These are phyloP conservation scores for Gerris lacustris DNA, from an alignment of 2,888 invertebrate species.

Conservation along the genomic window DNA sequence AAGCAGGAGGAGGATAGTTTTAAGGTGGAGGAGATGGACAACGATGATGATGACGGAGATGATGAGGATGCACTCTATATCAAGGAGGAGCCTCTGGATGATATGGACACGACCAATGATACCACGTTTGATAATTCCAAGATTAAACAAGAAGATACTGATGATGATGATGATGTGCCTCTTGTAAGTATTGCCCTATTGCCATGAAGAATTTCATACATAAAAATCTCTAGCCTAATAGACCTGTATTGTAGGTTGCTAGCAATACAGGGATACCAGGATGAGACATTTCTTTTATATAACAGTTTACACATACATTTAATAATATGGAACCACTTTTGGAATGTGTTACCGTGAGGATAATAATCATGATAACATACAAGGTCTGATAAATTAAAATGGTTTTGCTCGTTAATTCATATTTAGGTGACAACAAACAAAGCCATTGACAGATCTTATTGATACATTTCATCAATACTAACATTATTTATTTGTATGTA, in stretches of 20 bases:
- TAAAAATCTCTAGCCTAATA: neutral
- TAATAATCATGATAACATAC: no score
- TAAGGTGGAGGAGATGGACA: constrained; percentile 32
- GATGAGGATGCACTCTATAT: constrained; percentile 32
- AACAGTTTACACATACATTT: no score
- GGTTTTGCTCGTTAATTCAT: no score
- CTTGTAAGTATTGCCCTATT: constrained; percentile 44
- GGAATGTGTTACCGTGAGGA: no score
- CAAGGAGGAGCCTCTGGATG: constrained; percentile 41
- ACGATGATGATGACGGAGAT: constrained; percentile 33
- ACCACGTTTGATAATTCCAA: constrained; percentile 29
- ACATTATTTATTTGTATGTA: no score
- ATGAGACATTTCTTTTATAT: no score
- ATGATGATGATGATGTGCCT: constrained; percentile 63
- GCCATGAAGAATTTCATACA: constrained; percentile 9
- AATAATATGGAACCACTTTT: no score
- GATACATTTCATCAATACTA: no score
- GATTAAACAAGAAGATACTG: constrained; percentile 39
- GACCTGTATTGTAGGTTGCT: neutral
- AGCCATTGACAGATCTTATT: no score
- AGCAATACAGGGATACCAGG: no score
- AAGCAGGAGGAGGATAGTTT: constrained; percentile 30
- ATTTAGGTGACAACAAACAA: no score
- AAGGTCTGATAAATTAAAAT: no score
- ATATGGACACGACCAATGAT: constrained; percentile 41